These are phyloP conservation scores for Tinea semifulvella DNA, from an alignment of 2,888 invertebrate genomes.

Conservation along the genomic window DNA sequence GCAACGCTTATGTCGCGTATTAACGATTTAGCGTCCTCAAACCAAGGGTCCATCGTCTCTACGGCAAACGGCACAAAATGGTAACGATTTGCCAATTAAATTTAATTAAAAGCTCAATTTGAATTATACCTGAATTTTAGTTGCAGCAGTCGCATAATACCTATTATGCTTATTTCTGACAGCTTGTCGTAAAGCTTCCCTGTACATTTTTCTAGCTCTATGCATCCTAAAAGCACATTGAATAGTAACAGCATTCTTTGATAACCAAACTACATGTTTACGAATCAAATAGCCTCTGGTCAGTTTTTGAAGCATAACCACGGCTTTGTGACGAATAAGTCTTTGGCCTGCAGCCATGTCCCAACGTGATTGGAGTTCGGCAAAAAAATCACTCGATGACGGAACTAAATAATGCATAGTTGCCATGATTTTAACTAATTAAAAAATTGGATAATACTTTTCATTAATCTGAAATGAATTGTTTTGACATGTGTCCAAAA, in stretches of 20 bases:
- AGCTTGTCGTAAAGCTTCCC: conserved; percentile 38
- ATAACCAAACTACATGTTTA: conserved; percentile 44
- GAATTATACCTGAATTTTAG: conserved; percentile 46
- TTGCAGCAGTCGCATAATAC: conserved; percentile 41
- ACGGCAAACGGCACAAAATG: too few species aligned
- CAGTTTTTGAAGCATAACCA: conserved; percentile 39
- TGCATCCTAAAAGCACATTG: conserved; percentile 49
- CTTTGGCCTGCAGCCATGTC: conserved; percentile 36
- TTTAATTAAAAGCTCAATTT: too few species aligned
- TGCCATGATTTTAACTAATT: conserved; percentile 43
- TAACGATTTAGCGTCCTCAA: too few species aligned
- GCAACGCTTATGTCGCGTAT: too few species aligned
- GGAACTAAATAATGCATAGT: conserved; percentile 35
- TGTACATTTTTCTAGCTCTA: conserved; percentile 35
- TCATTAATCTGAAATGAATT: conserved; percentile 29
- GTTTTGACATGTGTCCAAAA: conserved; percentile 47
- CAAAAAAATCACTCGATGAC: conserved; percentile 33
- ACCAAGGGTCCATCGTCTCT: too few species aligned
- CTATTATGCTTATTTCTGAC: conserved; percentile 40
- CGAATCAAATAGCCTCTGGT: conserved; percentile 43
- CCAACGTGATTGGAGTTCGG: conserved; percentile 34
- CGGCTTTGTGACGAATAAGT: conserved; percentile 35
- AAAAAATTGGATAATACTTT: not conserved
- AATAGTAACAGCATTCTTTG: conserved; percentile 42
- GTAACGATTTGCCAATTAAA: too few species aligned